phyloP scores from a whole-genome alignment of 2,888 invertebrate species.

The Formica aserva region DNA sequence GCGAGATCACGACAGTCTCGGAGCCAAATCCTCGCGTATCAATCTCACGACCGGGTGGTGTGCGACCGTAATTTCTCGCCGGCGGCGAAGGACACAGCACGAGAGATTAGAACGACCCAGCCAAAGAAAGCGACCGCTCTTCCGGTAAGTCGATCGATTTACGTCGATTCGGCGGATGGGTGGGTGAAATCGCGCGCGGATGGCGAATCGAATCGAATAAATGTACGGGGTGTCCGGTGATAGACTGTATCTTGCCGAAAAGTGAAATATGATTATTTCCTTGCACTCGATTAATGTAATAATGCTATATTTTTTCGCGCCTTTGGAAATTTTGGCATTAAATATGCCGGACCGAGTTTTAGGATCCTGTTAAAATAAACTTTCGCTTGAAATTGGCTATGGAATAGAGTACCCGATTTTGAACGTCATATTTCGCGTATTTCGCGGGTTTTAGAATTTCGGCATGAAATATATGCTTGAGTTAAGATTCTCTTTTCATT shows the following conservation, averaged over 20 bases:
- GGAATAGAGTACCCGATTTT: neutral
- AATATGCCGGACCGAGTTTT: neutral
- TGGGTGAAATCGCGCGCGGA: constrained; percentile 4
- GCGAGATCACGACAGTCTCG: neutral
- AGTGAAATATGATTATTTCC: neutral
- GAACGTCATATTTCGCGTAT: neutral
- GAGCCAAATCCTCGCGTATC: neutral
- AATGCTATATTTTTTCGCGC: neutral
- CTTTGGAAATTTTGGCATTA: neutral
- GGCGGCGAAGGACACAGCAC: neutral
- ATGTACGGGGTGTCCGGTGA: neutral
- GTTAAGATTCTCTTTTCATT: neutral
- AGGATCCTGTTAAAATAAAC: neutral
- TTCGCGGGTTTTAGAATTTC: neutral
- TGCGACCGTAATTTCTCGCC: neutral
- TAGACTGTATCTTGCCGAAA: neutral
- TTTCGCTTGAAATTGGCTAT: neutral
- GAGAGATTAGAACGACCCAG: neutral
- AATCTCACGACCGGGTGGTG: constrained; percentile 21
- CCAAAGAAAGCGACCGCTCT: constrained; percentile 22
- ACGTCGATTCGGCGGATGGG: neutral
- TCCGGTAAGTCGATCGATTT: constrained; percentile 47
- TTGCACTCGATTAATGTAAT: neutral
- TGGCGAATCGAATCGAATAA: neutral
- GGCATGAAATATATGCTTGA: neutral